Percentiles rank a stretch among this genome's conserved stretches.
These are phyloP conservation scores for Charanyca ferruginea DNA, from an alignment of 2,888 invertebrate genomes.

Conservation along the genomic window DNA sequence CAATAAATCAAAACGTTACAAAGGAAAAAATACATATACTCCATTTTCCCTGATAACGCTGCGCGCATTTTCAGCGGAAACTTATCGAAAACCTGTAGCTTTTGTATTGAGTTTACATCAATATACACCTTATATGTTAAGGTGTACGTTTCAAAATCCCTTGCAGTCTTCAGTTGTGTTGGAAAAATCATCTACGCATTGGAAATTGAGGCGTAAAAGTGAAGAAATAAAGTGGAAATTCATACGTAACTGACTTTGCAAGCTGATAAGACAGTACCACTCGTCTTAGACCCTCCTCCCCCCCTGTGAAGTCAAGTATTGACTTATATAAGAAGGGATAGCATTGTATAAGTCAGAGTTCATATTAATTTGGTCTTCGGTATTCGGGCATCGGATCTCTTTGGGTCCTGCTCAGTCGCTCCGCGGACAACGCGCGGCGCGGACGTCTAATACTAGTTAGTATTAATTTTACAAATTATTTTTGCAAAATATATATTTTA, in stretches of 20 bases:
- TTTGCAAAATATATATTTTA: slow-evolving; percentile 51
- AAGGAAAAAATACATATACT: slow-evolving; percentile 67
- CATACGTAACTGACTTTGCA: slow-evolving; percentile 3
- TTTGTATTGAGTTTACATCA: slow-evolving; percentile 64
- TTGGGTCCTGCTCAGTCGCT: slow-evolving; percentile 75
- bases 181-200: slow-evolving; percentile 16
- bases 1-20: slow-evolving; percentile 36
- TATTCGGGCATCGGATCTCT: slow-evolving; percentile 67
- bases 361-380: slow-evolving; percentile 73
- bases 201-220: background rate
- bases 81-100: slow-evolving; percentile 89
- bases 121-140: slow-evolving; percentile 37
- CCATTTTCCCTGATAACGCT: slow-evolving; percentile 62
- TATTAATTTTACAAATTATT: slow-evolving; percentile 45
- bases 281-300: slow-evolving; percentile 66
- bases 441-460: slow-evolving; percentile 63
- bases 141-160: slow-evolving; percentile 13
- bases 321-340: slow-evolving; percentile 71
- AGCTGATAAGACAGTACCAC: slow-evolving; percentile 77
- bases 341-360: slow-evolving; percentile 71
- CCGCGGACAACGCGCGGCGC: slow-evolving; percentile 63
- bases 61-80: slow-evolving; percentile 83
- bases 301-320: slow-evolving; percentile 64
- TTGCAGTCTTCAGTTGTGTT: slow-evolving; percentile 44
- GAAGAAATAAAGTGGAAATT: slow-evolving; percentile 32